Conservation (phyloP, 2,113 vertebrate species). For the Ceyx margarethae region DNA sequence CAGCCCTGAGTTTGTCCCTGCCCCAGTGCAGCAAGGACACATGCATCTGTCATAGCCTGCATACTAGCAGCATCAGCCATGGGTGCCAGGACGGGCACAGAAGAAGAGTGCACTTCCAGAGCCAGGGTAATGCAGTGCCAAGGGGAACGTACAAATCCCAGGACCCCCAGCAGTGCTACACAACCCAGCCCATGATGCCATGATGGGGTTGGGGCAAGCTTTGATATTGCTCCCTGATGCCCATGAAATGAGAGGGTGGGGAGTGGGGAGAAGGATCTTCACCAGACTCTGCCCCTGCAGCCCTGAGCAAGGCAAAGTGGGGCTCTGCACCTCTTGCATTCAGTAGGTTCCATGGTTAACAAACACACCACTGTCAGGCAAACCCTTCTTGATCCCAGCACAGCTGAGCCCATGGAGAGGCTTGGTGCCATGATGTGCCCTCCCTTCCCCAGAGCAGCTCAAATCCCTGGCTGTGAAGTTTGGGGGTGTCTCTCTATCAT, state of each 20-base stretch:
- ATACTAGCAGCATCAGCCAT: not conserved
- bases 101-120: not conserved
- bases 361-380: not conserved
- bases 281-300: not conserved
- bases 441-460: not conserved
- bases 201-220: rapidly evolving
- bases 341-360: not conserved
- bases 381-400: not conserved
- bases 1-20: not conserved
- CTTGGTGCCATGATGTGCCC: not conserved
- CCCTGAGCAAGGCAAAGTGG: not conserved
- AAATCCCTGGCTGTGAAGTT: not conserved
- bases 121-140: not conserved
- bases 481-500: not conserved
- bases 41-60: not conserved
- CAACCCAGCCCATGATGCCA: not conserved
- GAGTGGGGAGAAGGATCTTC: not conserved
- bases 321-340: not conserved
- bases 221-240: not conserved
- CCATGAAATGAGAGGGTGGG: not conserved
- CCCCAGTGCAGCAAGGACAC: rapidly evolving
- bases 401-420: not conserved
- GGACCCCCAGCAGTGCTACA: not conserved
- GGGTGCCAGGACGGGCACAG: not conserved
- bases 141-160: not conserved